These are phyloP conservation scores for Rattus rattus DNA, from an alignment of 2,113 vertebrate genomes.

Conservation along the genomic window DNA sequence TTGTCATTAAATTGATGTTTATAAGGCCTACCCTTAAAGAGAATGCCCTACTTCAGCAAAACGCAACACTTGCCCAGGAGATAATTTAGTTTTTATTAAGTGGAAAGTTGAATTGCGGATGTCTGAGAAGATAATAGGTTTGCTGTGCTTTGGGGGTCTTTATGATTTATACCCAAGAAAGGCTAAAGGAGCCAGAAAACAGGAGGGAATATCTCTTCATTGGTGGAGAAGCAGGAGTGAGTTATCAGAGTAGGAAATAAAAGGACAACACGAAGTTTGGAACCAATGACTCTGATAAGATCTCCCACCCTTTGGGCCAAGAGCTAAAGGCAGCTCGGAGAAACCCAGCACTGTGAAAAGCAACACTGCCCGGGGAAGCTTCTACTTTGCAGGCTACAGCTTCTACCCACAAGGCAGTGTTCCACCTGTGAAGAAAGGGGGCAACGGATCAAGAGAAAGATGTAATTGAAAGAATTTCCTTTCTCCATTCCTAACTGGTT, in stretches of 20 bases:
- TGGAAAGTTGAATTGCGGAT: slow-evolving; percentile 72
- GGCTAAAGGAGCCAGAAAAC: neutral
- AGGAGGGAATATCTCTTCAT: neutral
- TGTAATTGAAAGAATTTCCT: neutral
- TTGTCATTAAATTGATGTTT: slow-evolving; percentile 74
- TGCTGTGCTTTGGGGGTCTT: neutral
- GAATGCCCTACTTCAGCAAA: slow-evolving; percentile 71
- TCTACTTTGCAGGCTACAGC: neutral
- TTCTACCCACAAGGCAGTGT: neutral
- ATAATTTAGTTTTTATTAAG: slow-evolving; percentile 64
- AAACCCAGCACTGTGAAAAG: neutral
- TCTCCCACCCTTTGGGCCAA: neutral
- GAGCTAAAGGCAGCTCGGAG: neutral
- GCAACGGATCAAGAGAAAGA: neutral
- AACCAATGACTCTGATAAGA: neutral
- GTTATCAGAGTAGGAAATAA: too few relatives aligned
- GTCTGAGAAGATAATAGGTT: neutral
- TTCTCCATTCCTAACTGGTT: neutral
- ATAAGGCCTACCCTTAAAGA: slow-evolving; percentile 76
- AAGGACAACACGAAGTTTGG: neutral
- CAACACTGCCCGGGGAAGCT: neutral
- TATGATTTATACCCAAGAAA: neutral
- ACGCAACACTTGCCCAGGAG: slow-evolving; percentile 68
- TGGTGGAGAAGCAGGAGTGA: neutral
- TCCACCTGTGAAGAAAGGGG: neutral